Conservation (phyloP, 1,140 invertebrate genomes). For the Liolophura sinensis region DNA sequence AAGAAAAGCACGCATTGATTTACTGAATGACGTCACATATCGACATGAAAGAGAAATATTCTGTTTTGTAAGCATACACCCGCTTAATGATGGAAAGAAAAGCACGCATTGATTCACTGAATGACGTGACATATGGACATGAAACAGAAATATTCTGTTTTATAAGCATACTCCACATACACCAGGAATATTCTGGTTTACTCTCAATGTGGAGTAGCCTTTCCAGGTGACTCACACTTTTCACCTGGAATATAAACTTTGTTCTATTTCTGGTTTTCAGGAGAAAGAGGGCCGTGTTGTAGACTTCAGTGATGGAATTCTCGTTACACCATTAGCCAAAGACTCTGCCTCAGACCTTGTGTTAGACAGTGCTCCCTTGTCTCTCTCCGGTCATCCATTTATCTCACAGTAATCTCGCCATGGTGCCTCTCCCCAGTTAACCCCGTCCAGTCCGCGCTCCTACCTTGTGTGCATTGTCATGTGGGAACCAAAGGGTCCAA, state of each 20-base stretch:
- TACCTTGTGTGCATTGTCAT: no score
- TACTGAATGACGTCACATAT: neutral
- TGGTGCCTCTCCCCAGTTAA: no score
- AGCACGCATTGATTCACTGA: neutral
- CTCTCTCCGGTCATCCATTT: constrained; percentile 35
- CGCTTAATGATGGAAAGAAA: neutral
- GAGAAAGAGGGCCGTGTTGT: constrained; percentile 48
- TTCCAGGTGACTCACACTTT: no score
- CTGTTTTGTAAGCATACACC: neutral
- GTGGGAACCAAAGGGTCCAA: no score
- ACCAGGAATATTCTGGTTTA: neutral
- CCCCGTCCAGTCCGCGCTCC: no score
- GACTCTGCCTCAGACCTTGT: constrained; percentile 7
- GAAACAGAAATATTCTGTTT: neutral
- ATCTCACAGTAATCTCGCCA: no score
- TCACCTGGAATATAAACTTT: neutral
- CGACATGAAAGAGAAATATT: neutral
- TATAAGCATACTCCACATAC: constrained; percentile 3
- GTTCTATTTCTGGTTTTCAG: constrained; percentile 26
- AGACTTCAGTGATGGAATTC: constrained; percentile 49
- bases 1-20: neutral
- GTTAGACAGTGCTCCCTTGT: constrained; percentile 24
- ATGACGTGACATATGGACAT: neutral
- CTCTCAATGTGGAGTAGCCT: no score
- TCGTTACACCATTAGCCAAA: constrained; percentile 38